phyloP scores from a whole-genome alignment of 2,888 invertebrate species.

The Mycalesis mineus region DNA sequence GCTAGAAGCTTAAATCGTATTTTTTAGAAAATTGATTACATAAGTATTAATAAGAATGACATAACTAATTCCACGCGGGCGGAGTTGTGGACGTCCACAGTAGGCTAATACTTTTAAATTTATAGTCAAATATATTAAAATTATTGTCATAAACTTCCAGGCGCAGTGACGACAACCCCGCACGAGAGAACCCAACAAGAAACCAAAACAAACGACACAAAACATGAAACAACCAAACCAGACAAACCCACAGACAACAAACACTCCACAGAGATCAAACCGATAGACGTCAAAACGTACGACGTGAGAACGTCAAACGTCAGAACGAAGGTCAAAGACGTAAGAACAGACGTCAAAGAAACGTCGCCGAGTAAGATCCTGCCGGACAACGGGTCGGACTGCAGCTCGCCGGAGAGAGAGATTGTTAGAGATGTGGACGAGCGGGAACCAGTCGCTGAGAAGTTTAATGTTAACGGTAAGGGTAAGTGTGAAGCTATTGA shows the following conservation, averaged over 20 bases:
- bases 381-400: no score
- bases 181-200: conserved; percentile 33
- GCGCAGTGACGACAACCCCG: conserved; percentile 49
- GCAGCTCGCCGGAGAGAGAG: conserved; percentile 28
- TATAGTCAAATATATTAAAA: no score
- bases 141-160: conserved; percentile 33
- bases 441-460: conserved; percentile 39
- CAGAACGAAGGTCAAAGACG: background rate
- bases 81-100: no score
- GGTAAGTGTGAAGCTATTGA: no score
- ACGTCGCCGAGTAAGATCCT: conserved; percentile 18
- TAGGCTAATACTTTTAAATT: no score
- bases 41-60: no score
- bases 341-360: background rate
- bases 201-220: conserved; percentile 9
- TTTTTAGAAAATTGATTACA: no score
- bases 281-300: background rate
- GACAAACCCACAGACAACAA: background rate
- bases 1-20: no score
- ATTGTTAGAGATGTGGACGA: conserved; percentile 30
- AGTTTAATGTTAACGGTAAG: conserved; percentile 57
- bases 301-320: background rate
- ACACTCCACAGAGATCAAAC: no score
- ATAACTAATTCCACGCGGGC: no score
- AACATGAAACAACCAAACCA: conserved; percentile 3